A percentile compares a stretch with the other conserved stretches of the same genome.
These are phyloP conservation scores for Macrosoma leucophasiata DNA, from an alignment of 2,888 invertebrate species.

Conservation along the genomic window DNA sequence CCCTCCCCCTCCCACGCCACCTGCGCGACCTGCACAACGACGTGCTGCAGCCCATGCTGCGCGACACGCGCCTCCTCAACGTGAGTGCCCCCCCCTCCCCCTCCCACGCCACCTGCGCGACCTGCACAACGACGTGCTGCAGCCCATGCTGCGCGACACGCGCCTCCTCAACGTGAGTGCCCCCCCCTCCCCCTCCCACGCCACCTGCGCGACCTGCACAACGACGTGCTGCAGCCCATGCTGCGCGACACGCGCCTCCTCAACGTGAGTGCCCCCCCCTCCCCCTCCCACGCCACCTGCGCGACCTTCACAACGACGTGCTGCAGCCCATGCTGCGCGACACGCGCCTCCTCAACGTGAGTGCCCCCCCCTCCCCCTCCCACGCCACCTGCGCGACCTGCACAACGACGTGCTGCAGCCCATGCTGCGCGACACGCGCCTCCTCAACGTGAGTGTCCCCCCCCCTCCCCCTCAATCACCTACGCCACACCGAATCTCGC, in stretches of 20 bases:
- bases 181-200: slow-evolving; percentile 24
- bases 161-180: slow-evolving; percentile 66
- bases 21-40: slow-evolving; percentile 74
- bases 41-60: slow-evolving; percentile 78
- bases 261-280: slow-evolving; percentile 49
- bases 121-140: slow-evolving; percentile 77
- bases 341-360: slow-evolving; percentile 72
- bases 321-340: slow-evolving; percentile 78
- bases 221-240: slow-evolving; percentile 78
- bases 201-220: slow-evolving; percentile 72
- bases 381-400: slow-evolving; percentile 66
- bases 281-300: too few relatives aligned
- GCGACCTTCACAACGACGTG: slow-evolving; percentile 75
- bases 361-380: slow-evolving; percentile 29
- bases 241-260: slow-evolving; percentile 70
- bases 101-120: slow-evolving; percentile 53
- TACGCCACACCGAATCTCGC: too few relatives aligned
- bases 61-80: slow-evolving; percentile 71
- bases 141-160: slow-evolving; percentile 77
- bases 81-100: slow-evolving; percentile 42
- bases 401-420: slow-evolving; percentile 77
- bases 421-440: slow-evolving; percentile 75
- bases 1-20: slow-evolving; percentile 33
- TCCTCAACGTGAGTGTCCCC: slow-evolving; percentile 62
- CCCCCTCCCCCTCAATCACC: too few relatives aligned